Evolutionary conservation across 2,888 invertebrate genomes (phyloP).

Genomic region (Epicampocera succincta): DNA sequence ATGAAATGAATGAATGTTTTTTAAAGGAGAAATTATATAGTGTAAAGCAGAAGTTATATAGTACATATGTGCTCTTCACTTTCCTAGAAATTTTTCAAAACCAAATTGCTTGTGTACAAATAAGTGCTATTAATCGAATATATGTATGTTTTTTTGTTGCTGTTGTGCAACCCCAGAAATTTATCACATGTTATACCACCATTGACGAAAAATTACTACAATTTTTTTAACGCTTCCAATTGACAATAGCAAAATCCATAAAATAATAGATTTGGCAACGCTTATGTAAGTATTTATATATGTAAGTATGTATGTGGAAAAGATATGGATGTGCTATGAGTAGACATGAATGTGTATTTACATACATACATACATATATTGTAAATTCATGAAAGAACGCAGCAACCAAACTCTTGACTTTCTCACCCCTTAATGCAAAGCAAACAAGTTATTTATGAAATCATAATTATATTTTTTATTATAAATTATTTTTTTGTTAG

Average conservation of each 20-base stretch:
- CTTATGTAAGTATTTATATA: no score
- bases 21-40: no score
- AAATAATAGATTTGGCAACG: slow-evolving; percentile 16
- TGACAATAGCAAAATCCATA: slow-evolving; percentile 56
- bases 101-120: no score
- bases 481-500: slow-evolving; percentile 4
- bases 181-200: slow-evolving; percentile 16
- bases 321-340: not conserved
- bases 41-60: no score
- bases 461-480: slow-evolving; percentile 45
- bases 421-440: slow-evolving; percentile 74
- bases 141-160: slow-evolving; percentile 20
- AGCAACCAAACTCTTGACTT: slow-evolving; percentile 75
- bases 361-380: no score
- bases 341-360: no score
- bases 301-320: slow-evolving; percentile 14
- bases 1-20: no score
- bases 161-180: slow-evolving; percentile 16
- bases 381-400: slow-evolving; percentile 6
- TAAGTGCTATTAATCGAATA: slow-evolving; percentile 15
- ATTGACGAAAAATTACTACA: slow-evolving; percentile 21
- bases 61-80: no score
- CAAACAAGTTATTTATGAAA: slow-evolving; percentile 60
- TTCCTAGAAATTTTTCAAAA: no score
- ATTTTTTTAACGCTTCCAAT: slow-evolving; percentile 36